Percentiles rank a stretch among this genome's conserved stretches.
Conservation (phyloP, 2,113 vertebrate species). For the Halichoerus grypus region DNA sequence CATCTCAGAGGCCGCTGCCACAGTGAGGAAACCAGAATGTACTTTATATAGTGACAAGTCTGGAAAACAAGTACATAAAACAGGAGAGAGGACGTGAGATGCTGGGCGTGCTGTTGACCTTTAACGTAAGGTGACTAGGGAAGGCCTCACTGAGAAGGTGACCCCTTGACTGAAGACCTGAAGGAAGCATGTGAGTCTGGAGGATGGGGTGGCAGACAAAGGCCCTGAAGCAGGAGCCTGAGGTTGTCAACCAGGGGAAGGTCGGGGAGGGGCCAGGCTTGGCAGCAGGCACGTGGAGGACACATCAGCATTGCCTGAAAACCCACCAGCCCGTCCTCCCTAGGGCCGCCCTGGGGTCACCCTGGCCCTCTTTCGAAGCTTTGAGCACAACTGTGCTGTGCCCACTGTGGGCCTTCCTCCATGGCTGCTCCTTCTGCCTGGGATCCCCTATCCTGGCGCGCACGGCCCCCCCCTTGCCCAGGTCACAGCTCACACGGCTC, state of each 20-base stretch:
- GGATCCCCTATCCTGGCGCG: fast-evolving
- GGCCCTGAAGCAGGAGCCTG: background rate
- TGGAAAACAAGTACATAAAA: background rate
- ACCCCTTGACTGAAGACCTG: background rate
- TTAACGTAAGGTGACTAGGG: background rate
- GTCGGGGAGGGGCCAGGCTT: too few species aligned
- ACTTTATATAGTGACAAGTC: background rate
- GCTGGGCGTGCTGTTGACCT: too few species aligned
- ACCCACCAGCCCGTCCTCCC: slow-evolving; percentile 83
- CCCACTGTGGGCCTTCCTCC: background rate
- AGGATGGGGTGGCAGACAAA: background rate
- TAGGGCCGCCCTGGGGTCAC: slow-evolving; percentile 85
- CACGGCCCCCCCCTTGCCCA: background rate
- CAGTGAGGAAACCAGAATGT: too few species aligned
- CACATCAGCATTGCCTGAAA: background rate
- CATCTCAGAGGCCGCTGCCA: background rate
- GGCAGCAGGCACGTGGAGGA: background rate
- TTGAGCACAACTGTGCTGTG: background rate
- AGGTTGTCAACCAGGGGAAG: background rate
- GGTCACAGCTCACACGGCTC: background rate
- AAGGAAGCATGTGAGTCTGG: background rate
- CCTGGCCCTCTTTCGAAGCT: slow-evolving; percentile 65
- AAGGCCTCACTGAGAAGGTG: background rate
- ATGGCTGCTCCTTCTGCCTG: background rate
- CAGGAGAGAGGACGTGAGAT: background rate